These are phyloP conservation scores for Borostomias antarcticus DNA, from an alignment of 2,797 vertebrate genomes.

Conservation along the genomic window DNA sequence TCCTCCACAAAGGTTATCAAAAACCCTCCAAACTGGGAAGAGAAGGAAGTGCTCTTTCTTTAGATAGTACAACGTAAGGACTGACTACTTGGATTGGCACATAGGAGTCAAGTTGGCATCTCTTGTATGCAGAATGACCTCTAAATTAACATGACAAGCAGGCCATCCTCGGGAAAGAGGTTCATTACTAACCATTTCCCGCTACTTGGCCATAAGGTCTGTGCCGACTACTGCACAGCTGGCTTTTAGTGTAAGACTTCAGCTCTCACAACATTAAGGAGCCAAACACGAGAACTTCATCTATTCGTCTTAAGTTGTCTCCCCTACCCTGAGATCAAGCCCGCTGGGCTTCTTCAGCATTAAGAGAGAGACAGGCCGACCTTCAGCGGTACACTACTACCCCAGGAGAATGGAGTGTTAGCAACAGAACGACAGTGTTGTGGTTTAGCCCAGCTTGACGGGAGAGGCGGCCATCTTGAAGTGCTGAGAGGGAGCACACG, in stretches of 20 bases:
- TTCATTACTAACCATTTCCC: slow-evolving; percentile 38
- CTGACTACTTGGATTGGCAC: slow-evolving; percentile 69
- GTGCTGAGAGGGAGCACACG: slow-evolving; percentile 46
- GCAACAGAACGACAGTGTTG: slow-evolving; percentile 56
- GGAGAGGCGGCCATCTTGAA: slow-evolving; percentile 48
- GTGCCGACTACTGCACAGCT: slow-evolving; percentile 44
- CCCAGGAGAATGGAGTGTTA: slow-evolving; percentile 31
- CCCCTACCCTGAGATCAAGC: slow-evolving; percentile 79
- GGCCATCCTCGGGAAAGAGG: slow-evolving; percentile 48
- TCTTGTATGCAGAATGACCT: slow-evolving; percentile 47
- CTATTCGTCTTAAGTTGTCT: slow-evolving; percentile 56
- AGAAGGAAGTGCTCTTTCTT: slow-evolving; percentile 60
- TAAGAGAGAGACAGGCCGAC: slow-evolving; percentile 49
- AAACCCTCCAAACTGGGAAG: slow-evolving; percentile 50
- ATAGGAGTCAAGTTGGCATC: slow-evolving; percentile 55
- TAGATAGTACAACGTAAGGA: slow-evolving; percentile 50
- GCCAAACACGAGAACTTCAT: slow-evolving; percentile 60
- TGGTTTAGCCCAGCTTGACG: slow-evolving; percentile 52
- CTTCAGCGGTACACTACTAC: slow-evolving; percentile 41
- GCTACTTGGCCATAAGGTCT: slow-evolving; percentile 54
- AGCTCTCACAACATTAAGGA: slow-evolving; percentile 66
- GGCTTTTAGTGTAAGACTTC: slow-evolving; percentile 51
- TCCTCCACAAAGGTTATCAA: slow-evolving; percentile 62
- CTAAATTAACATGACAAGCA: slow-evolving; percentile 34
- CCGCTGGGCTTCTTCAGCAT: slow-evolving; percentile 66